phyloP scores from a whole-genome alignment of 2,888 invertebrate species.

The Anagyrus pseudococci region DNA sequence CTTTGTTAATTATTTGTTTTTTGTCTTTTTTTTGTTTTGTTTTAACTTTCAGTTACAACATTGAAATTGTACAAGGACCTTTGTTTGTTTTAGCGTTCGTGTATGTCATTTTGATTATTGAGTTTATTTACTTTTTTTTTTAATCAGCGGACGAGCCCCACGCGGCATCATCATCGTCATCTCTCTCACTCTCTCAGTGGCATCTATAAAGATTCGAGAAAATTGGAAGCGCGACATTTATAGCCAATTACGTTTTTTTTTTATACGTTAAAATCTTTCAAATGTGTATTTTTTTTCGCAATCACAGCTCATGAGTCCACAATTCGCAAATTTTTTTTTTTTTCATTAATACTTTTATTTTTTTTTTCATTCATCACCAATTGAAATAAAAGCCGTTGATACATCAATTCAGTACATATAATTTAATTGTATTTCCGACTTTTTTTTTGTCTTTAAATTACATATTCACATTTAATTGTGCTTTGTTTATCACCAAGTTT shows the following conservation, averaged over 20 bases:
- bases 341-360: slow-evolving; percentile 19
- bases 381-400: slow-evolving; percentile 28
- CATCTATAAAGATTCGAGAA: slow-evolving; percentile 27
- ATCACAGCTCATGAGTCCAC: slow-evolving; percentile 35
- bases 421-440: too few species aligned
- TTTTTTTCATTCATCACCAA: slow-evolving; percentile 26
- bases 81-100: slow-evolving; percentile 2
- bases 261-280: slow-evolving; percentile 15
- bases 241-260: slow-evolving; percentile 29
- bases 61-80: slow-evolving; percentile 20
- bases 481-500: too few species aligned
- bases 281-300: slow-evolving; percentile 25
- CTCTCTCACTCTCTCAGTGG: too few species aligned
- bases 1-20: slow-evolving; percentile 31
- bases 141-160: slow-evolving; percentile 4
- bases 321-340: slow-evolving; percentile 22
- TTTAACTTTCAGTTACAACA: slow-evolving; percentile 29
- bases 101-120: slow-evolving; percentile 11
- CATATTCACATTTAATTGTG: too few species aligned
- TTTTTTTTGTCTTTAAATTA: too few species aligned
- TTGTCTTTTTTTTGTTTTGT: neutral
- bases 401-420: slow-evolving; percentile 30
- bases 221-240: slow-evolving; percentile 35
- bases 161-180: slow-evolving; percentile 2
- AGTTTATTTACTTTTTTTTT: slow-evolving; percentile 19